Evolutionary conservation across 2,888 invertebrate genomes (phyloP).

Genomic region (Lacanobia wlatinum): DNA sequence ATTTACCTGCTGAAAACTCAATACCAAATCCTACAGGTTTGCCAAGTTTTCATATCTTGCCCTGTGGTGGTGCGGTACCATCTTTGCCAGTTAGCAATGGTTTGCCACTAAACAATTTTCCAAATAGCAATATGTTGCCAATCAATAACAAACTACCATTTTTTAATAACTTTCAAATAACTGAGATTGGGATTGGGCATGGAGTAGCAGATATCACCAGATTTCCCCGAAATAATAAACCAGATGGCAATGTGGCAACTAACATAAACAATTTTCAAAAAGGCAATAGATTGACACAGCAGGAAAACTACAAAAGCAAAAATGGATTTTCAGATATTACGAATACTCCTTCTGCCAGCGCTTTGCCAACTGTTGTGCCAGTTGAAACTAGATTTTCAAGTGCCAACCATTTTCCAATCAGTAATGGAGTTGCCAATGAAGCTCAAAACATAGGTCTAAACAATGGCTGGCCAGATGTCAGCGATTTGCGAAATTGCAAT

Average conservation of each 20-base stretch:
- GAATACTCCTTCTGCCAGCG: slow-evolving; percentile 6
- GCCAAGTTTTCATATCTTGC: slow-evolving; percentile 33
- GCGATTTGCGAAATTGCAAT: slow-evolving; percentile 28
- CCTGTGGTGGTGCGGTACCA: not conserved
- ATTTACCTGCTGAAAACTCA: slow-evolving; percentile 17
- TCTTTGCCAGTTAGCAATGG: not conserved
- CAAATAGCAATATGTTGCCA: slow-evolving; percentile 44
- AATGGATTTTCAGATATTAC: slow-evolving; percentile 5
- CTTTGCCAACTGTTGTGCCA: slow-evolving; percentile 3
- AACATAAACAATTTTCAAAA: slow-evolving; percentile 13
- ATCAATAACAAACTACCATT: slow-evolving; percentile 43
- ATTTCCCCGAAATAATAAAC: slow-evolving; percentile 13
- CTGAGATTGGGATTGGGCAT: slow-evolving; percentile 16
- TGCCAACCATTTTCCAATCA: not conserved
- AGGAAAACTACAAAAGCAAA: not conserved
- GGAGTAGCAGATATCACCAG: slow-evolving; percentile 23
- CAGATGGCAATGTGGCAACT: slow-evolving; percentile 2
- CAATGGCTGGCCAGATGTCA: not conserved
- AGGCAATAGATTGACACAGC: not conserved
- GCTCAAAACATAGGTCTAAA: slow-evolving; percentile 9
- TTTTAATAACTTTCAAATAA: slow-evolving; percentile 25
- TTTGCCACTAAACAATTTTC: slow-evolving; percentile 37
- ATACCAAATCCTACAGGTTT: slow-evolving; percentile 11
- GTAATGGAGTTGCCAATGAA: not conserved
- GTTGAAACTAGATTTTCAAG: not conserved